phyloP scores from a whole-genome alignment of 1,140 invertebrate species.

The Musca domestica region DNA sequence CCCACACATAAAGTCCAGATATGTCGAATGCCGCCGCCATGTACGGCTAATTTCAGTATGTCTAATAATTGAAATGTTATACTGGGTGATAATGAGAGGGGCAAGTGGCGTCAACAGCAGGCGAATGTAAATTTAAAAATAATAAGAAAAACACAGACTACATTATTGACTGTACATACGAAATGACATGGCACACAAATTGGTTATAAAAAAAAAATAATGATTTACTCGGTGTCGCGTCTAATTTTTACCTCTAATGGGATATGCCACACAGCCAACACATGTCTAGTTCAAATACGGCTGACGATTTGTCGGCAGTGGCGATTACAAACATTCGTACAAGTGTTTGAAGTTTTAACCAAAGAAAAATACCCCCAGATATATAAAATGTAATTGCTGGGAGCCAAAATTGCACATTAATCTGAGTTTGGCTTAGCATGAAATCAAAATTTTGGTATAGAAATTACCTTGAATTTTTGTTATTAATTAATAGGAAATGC shows the following conservation, averaged over 20 bases:
- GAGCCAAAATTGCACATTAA: background rate
- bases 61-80: conserved; percentile 14
- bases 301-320: too few species aligned
- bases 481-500: too few species aligned
- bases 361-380: background rate
- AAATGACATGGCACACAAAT: background rate
- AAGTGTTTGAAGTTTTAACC: background rate
- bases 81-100: too few species aligned
- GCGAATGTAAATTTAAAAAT: conserved; percentile 2
- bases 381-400: background rate
- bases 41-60: background rate
- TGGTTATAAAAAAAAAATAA: background rate
- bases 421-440: background rate
- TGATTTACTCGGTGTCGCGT: background rate
- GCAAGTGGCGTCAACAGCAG: background rate
- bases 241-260: too few species aligned
- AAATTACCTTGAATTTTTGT: conserved; percentile 11
- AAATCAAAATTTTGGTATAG: conserved; percentile 7
- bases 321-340: background rate
- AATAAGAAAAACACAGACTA: background rate
- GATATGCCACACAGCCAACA: conserved; percentile 14
- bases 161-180: background rate
- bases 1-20: conserved; percentile 11
- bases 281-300: background rate
- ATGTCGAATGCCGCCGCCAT: background rate